phyloP scores from a whole-genome alignment of 1,140 invertebrate genomes.

The Cyclina sinensis region DNA sequence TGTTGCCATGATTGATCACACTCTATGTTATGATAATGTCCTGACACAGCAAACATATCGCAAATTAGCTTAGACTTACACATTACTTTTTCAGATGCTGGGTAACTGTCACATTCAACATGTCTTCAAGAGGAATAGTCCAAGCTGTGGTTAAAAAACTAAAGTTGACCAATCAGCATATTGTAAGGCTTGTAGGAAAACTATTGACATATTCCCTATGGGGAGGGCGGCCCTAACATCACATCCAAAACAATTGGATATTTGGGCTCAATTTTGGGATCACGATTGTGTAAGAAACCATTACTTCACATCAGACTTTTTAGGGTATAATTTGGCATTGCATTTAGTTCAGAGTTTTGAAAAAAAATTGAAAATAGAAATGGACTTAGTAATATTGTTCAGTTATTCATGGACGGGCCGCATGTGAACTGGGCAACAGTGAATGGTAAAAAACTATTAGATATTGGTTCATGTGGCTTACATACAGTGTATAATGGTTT shows the following conservation, averaged over 20 bases:
- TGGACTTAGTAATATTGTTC: slow-evolving; percentile 70
- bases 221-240: background rate
- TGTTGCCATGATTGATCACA: no score
- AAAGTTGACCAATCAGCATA: no score
- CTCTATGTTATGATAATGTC: no score
- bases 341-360: slow-evolving; percentile 70
- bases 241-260: slow-evolving; percentile 70
- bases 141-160: no score
- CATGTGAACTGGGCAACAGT: slow-evolving; percentile 74
- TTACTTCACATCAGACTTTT: slow-evolving; percentile 67
- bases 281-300: slow-evolving; percentile 46
- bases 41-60: no score
- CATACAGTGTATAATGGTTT: slow-evolving; percentile 67
- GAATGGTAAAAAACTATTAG: slow-evolving; percentile 13
- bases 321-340: slow-evolving; percentile 66
- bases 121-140: no score
- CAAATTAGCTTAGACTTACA: no score
- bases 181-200: no score
- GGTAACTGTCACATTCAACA: no score
- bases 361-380: slow-evolving; percentile 13
- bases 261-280: slow-evolving; percentile 68
- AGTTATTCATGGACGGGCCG: slow-evolving; percentile 79
- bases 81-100: no score
- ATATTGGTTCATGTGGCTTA: slow-evolving; percentile 70
- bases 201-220: background rate